Percentiles rank a stretch among this genome's conserved stretches.
These are phyloP conservation scores for Coptodon bakossiorum DNA, from an alignment of 2,113 vertebrate species.

Conservation along the genomic window DNA sequence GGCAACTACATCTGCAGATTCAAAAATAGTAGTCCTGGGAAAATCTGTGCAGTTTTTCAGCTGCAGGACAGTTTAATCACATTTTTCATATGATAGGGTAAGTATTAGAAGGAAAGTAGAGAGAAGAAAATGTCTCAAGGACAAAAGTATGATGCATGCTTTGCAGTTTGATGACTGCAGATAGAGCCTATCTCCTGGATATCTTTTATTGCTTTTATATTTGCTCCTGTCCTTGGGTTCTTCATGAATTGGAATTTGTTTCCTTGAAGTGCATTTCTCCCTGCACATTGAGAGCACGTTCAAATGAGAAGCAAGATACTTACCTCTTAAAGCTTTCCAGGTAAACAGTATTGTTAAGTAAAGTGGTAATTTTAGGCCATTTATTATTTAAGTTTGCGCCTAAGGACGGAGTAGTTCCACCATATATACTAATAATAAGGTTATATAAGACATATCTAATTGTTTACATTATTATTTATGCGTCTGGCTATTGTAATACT, in stretches of 20 bases:
- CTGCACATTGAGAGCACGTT: slow-evolving; percentile 19
- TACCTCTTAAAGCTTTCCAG: not conserved
- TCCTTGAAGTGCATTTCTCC: slow-evolving; percentile 47
- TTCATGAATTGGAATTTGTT: slow-evolving; percentile 63
- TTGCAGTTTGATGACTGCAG: slow-evolving; percentile 58
- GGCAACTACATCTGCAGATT: slow-evolving; percentile 21
- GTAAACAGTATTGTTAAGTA: not conserved
- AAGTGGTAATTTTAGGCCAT: not conserved
- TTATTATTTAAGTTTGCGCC: not conserved
- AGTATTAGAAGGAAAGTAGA: slow-evolving; percentile 33
- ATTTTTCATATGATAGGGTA: slow-evolving; percentile 65
- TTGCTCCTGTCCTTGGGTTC: slow-evolving; percentile 63
- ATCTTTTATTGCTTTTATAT: slow-evolving; percentile 69
- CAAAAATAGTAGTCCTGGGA: slow-evolving; percentile 56
- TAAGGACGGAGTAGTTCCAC: not conserved
- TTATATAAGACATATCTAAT: not conserved
- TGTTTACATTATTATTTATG: not conserved
- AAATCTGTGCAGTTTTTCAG: slow-evolving; percentile 49
- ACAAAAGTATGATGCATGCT: slow-evolving; percentile 71
- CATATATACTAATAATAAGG: not conserved
- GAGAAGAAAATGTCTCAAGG: slow-evolving; percentile 66
- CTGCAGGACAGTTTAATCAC: slow-evolving; percentile 65
- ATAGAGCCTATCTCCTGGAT: slow-evolving; percentile 63
- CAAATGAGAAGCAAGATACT: slow-evolving; percentile 4
- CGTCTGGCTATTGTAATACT: not conserved